These are phyloP conservation scores for Microlaimidae sp. DNA, from an alignment of 2,888 invertebrate genomes.

Conservation along the genomic window DNA sequence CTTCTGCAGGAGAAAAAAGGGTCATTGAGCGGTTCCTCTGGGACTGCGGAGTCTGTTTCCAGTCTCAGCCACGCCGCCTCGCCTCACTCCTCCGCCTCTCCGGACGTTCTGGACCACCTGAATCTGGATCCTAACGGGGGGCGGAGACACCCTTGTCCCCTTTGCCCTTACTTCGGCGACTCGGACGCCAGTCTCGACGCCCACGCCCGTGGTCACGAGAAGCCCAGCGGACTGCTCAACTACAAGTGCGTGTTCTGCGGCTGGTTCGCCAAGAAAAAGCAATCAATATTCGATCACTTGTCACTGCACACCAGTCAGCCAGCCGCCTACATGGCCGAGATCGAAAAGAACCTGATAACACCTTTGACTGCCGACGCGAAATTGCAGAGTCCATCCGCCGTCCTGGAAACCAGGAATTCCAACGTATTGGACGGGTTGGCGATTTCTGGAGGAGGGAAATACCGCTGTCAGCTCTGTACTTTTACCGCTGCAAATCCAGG, in stretches of 20 bases:
- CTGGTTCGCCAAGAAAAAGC: constrained; percentile 19
- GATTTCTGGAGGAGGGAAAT: too few species aligned
- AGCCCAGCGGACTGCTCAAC: constrained; percentile 15
- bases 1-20: neutral
- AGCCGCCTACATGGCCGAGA: constrained; percentile 16
- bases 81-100: neutral
- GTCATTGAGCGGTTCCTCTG: neutral
- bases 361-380: neutral
- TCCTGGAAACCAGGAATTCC: neutral
- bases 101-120: neutral
- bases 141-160: neutral
- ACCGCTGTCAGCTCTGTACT: too few species aligned
- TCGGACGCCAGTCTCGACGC: neutral
- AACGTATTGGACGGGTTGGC: too few species aligned
- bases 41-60: neutral
- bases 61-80: neutral
- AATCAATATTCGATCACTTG: constrained; percentile 18
- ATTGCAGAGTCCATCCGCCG: neutral
- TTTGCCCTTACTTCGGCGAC: neutral
- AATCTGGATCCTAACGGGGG: neutral
- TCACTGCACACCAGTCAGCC: constrained; percentile 19
- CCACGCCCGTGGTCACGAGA: constrained; percentile 1
- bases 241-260: constrained; percentile 22
- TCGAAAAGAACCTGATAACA: constrained; percentile 20
- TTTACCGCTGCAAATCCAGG: neutral